Conservation (phyloP, 92 coral and sea anemone species). For the Ricordea florida region DNA sequence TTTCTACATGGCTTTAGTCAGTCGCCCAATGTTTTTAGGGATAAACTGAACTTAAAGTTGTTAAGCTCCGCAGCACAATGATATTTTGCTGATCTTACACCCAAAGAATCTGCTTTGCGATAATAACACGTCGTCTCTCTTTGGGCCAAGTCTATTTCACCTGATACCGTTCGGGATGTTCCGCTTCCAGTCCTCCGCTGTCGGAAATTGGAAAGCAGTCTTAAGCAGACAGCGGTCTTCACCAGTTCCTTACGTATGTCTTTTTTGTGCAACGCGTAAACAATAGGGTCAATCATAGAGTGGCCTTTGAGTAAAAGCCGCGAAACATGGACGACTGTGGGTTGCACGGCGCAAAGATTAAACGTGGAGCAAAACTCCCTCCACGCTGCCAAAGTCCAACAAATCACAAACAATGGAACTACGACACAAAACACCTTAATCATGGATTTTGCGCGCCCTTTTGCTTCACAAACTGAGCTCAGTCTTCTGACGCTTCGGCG, state of each 20-base stretch:
- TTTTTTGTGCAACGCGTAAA: slow-evolving; percentile 66
- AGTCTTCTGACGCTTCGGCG: slow-evolving; percentile 13
- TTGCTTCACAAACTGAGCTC: not conserved
- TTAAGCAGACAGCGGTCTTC: not conserved
- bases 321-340: slow-evolving; percentile 42
- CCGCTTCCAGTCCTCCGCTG: slow-evolving; percentile 24
- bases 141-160: not conserved
- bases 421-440: slow-evolving; percentile 63
- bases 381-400: slow-evolving; percentile 59
- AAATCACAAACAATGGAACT: slow-evolving; percentile 58
- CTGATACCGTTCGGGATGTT: slow-evolving; percentile 4
- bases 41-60: no score
- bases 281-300: slow-evolving; percentile 71
- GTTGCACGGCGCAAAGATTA: slow-evolving; percentile 26
- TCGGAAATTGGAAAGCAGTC: not conserved
- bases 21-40: no score
- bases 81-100: no score
- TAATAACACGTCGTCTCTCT: no score
- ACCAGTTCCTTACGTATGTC: slow-evolving; percentile 57
- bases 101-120: no score
- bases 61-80: no score
- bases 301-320: slow-evolving; percentile 72
- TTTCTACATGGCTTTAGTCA: no score
- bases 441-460: slow-evolving; percentile 32
- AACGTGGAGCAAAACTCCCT: slow-evolving; percentile 43